phyloP scores from a whole-genome alignment of 2,888 invertebrate species.

The Chydorus sphaericus region DNA sequence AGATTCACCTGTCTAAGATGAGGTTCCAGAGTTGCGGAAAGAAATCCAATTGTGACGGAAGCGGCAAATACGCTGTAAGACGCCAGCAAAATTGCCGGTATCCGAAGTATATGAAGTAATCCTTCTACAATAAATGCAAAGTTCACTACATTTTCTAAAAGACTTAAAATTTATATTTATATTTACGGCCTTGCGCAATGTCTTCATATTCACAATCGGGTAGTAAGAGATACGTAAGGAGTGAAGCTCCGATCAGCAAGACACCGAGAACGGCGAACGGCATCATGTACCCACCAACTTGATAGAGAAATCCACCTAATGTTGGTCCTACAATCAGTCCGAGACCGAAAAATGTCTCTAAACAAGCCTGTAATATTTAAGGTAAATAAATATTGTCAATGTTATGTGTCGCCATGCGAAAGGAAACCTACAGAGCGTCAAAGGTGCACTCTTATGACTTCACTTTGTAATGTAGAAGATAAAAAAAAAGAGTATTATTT shows the following conservation, averaged over 20 bases:
- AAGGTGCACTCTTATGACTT: too few species aligned
- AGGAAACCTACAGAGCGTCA: conserved; percentile 1
- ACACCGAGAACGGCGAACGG: conserved; percentile 69
- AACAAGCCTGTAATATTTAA: conserved; percentile 42
- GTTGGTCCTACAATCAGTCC: conserved; percentile 81
- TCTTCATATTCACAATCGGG: conserved; percentile 30
- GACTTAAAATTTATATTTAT: too few species aligned
- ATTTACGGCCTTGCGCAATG: neutral
- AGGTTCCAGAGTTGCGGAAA: conserved; percentile 76
- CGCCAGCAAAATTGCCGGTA: conserved; percentile 58
- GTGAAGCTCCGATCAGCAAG: conserved; percentile 54
- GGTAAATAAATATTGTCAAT: too few species aligned
- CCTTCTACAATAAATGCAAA: too few species aligned
- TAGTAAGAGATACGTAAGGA: conserved; percentile 55
- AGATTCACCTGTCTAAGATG: too few species aligned
- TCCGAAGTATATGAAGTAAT: conserved; percentile 44
- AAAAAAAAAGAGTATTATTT: conserved; percentile 31
- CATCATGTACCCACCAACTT: conserved; percentile 58
- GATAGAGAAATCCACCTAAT: conserved; percentile 70
- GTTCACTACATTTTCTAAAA: too few species aligned
- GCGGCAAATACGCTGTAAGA: conserved; percentile 57
- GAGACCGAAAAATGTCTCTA: conserved; percentile 73
- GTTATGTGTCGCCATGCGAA: too few species aligned
- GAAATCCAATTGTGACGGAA: conserved; percentile 69
- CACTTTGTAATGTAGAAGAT: neutral